phyloP scores from a whole-genome alignment of 1,140 invertebrate genomes.

The Spodoptera litura region DNA sequence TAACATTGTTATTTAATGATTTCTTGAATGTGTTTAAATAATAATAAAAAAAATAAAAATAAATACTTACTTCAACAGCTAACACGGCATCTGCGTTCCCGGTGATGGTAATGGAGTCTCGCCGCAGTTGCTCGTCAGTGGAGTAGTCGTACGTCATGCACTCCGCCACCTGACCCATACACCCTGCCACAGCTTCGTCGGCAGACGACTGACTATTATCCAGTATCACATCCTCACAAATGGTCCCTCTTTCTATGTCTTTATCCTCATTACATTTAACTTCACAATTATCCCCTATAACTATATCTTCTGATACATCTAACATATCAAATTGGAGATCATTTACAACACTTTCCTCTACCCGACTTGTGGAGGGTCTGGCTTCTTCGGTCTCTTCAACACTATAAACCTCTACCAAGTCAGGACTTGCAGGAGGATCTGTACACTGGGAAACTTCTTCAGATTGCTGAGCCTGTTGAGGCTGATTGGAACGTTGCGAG shows the following conservation, averaged over 20 bases:
- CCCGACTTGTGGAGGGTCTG: constrained; percentile 1
- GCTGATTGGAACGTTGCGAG: no score
- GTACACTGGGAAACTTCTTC: no score
- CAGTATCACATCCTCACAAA: constrained; percentile 78
- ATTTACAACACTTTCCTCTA: constrained; percentile 63
- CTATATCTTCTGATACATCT: constrained; percentile 81
- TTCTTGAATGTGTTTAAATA: no score
- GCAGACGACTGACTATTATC: constrained; percentile 77
- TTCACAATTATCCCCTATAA: constrained; percentile 75
- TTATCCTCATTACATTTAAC: constrained; percentile 65
- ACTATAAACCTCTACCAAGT: neutral
- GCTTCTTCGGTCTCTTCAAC: neutral
- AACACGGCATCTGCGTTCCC: constrained; percentile 79
- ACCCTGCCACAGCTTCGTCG: constrained; percentile 57
- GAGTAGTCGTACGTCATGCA: constrained; percentile 80
- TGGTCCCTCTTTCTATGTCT: constrained; percentile 54
- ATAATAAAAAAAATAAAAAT: neutral
- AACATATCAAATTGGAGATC: constrained; percentile 80
- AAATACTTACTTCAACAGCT: constrained; percentile 74
- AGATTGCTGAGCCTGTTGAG: no score
- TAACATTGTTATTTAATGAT: no score
- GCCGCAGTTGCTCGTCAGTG: constrained; percentile 72
- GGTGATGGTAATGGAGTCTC: constrained; percentile 69
- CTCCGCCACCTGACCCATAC: constrained; percentile 53
- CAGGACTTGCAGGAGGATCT: neutral